Conservation (phyloP, 1,140 invertebrate genomes). For the Ectropis grisescens region DNA sequence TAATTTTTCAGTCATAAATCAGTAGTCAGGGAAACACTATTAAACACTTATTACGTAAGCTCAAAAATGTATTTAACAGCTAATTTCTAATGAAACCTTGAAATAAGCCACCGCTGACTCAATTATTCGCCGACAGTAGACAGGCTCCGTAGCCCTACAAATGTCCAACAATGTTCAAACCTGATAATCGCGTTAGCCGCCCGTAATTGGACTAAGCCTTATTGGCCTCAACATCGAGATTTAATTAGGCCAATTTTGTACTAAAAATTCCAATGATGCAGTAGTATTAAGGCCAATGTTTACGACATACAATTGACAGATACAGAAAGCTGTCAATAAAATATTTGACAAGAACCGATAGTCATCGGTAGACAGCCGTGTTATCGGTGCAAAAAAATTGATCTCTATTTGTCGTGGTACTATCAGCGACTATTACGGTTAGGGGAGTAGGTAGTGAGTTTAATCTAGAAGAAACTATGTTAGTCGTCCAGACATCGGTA, state of each 20-base stretch:
- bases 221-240: slow-evolving; percentile 9
- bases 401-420: slow-evolving; percentile 23
- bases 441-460: slow-evolving; percentile 24
- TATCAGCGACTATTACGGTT: slow-evolving; percentile 38
- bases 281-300: slow-evolving; percentile 8
- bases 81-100: too few species aligned
- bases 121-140: too few species aligned
- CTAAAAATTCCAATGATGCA: slow-evolving; percentile 7
- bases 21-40: too few species aligned
- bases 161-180: too few species aligned
- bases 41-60: too few species aligned
- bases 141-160: too few species aligned
- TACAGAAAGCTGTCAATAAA: too few species aligned
- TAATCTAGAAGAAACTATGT: slow-evolving; percentile 32
- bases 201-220: too few species aligned
- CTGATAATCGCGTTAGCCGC: too few species aligned
- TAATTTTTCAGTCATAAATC: too few species aligned
- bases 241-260: slow-evolving; percentile 11
- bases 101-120: too few species aligned
- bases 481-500: slow-evolving; percentile 17
- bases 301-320: slow-evolving; percentile 10
- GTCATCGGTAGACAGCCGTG: slow-evolving; percentile 20
- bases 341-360: slow-evolving; percentile 13
- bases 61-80: too few species aligned
- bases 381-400: slow-evolving; percentile 17